Evolutionary conservation across 2,888 invertebrate species (phyloP), one percentile per base, ranked within the genome.

Genomic region (Platynereis dumerilii): DNA sequence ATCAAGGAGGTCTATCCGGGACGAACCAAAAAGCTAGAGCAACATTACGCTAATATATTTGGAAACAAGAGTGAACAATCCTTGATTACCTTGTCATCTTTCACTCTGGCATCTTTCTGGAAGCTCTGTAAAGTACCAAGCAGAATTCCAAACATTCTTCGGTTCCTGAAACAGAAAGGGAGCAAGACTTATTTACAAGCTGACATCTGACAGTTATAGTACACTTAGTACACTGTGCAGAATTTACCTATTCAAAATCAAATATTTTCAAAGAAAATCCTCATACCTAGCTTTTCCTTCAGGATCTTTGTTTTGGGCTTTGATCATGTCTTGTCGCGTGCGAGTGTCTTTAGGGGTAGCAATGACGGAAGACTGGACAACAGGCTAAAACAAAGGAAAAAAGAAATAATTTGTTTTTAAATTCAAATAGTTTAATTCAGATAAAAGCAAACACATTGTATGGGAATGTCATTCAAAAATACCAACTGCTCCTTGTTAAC

Each of bases 61-160:
- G n/a, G n/a, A n/a, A n/a, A n/a, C n/a, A n/a, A n/a, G n/a, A n/a
- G n/a, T n/a, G n/a, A n/a, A n/a, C n/a, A n/a, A n/a, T n/a, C n/a
- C n/a, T n/a, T n/a, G n/a, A n/a, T 76, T 82, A 90, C 90, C 87
- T 92, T 93, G 56, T 91, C 91, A 84, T 94, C 93, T 72, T 93
- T 86, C 63, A 91, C 91, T 64, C 93, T 93, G 85, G 96, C 95
- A 80, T 97, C 96, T 80, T 93, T 93, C 77, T 94, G 92, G 83
- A 98, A 98, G 83, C 93, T 94, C 81, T 96, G 94, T 74, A 99
- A 85, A 17, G 98, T 98, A 2, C 98, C 97, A 61, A 98, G 85
- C 53, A 99, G 86, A 24, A 96, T 91, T 10, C 97, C 96, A 86
- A 99, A 97, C 91, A 99, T 97, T 65, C 98, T 89, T 70, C 92